phyloP scores from a whole-genome alignment of 2,113 vertebrate genomes.

The Myotis brandtii region DNA sequence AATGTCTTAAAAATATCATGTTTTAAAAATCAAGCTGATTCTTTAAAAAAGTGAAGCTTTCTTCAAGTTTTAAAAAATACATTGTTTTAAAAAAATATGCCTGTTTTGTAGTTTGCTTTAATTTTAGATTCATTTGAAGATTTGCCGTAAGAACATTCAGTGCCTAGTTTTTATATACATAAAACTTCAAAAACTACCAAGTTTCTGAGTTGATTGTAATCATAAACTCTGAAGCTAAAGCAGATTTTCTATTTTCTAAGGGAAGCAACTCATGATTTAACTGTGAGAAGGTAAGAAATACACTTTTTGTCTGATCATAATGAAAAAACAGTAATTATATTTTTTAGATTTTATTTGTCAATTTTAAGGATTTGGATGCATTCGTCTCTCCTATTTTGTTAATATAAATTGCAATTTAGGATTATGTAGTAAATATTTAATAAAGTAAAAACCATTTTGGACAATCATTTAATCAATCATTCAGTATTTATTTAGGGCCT shows the following conservation, averaged over 20 bases:
- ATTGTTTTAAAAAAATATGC: conserved; percentile 40
- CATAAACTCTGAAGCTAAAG: not conserved
- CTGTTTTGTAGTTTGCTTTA: conserved; percentile 22
- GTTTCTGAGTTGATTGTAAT: not conserved
- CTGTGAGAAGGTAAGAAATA: not conserved
- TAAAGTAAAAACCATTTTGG: not conserved
- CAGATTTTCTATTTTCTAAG: not conserved
- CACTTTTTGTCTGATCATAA: not conserved
- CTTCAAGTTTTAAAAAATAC: not conserved
- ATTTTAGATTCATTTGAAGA: conserved; percentile 26
- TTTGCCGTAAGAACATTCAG: not conserved
- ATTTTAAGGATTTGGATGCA: not conserved
- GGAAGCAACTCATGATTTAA: not conserved
- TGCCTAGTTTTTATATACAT: not conserved
- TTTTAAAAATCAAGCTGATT: not conserved
- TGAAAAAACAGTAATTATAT: conserved; percentile 17
- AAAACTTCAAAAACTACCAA: not conserved
- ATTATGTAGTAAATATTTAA: not conserved
- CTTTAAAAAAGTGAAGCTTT: not conserved
- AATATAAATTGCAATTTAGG: not conserved
- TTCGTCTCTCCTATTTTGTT: not conserved
- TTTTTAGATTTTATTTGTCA: conserved; percentile 32
- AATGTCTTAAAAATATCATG: conserved; percentile 4
- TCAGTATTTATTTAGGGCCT: not conserved
- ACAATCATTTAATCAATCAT: not conserved